Evolutionary conservation across 1,140 invertebrate species (phyloP).

Genomic region (Drosophila elegans): DNA sequence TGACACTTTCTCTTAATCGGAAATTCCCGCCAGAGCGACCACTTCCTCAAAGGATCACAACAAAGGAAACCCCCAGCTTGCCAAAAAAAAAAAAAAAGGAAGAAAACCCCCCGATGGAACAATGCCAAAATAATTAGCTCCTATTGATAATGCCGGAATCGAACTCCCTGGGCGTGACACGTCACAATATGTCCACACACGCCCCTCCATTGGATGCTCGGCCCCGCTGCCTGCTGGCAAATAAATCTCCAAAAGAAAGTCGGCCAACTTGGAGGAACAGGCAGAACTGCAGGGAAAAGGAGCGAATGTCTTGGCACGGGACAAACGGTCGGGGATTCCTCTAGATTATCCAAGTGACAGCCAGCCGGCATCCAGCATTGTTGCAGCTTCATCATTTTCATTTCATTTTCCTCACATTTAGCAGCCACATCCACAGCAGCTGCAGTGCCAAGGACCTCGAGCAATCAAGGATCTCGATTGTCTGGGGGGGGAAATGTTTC

Average conservation of each 20-base stretch:
- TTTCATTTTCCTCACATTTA: slow-evolving; percentile 60
- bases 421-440: slow-evolving; percentile 45
- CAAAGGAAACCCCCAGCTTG: slow-evolving; percentile 58
- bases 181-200: slow-evolving; percentile 76
- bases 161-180: slow-evolving; percentile 71
- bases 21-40: slow-evolving; percentile 29
- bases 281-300: slow-evolving; percentile 13
- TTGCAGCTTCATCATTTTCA: slow-evolving; percentile 76
- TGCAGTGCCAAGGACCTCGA: slow-evolving; percentile 50
- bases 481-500: slow-evolving; percentile 48
- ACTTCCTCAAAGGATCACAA: slow-evolving; percentile 11
- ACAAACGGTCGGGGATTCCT: slow-evolving; percentile 42
- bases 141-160: slow-evolving; percentile 48
- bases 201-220: slow-evolving; percentile 39
- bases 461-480: slow-evolving; percentile 42
- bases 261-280: slow-evolving; percentile 29
- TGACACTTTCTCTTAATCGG: slow-evolving; percentile 58
- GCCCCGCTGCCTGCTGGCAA: slow-evolving; percentile 44
- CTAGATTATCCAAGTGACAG: slow-evolving; percentile 78
- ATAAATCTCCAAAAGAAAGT: slow-evolving; percentile 72
- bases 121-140: slow-evolving; percentile 78
- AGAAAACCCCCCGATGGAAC: slow-evolving; percentile 19
- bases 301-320: slow-evolving; percentile 67
- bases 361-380: slow-evolving; percentile 64
- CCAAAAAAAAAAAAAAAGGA: slow-evolving; percentile 22